Base-by-base conservation (phyloP, 2,797 vertebrate genomes). In the Antennarius maculatus region DNA sequence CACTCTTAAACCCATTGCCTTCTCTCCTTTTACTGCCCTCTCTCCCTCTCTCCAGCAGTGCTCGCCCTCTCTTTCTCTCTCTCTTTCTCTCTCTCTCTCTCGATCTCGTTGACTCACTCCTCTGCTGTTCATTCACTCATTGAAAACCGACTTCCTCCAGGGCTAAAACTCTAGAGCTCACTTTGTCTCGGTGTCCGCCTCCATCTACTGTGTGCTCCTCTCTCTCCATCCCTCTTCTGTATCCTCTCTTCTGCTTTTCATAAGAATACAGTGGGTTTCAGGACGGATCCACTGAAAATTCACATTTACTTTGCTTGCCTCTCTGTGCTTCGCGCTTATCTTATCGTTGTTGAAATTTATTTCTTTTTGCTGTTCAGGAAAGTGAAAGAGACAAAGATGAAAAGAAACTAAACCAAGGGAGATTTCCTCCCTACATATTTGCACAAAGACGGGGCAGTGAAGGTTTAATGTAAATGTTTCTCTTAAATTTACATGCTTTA, bases 101-200 rank as follows among this genome's bases (percentile, higher is more conserved):
- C 72, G 69, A 74, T 88, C 88, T 87, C 54, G 66, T 89, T 87
- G 79, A 76, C 77, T 77, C 71, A 61, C 76, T 87, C 71, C 68
- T 79, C 76, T 70, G 71, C 81, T 67, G 54, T 72, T 88, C 85
- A 61, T 76, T 83, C 71, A 55, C 61, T 81, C 74, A 84, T 82
- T 86, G 82, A 67, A 84, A 81, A 72, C 74, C 2, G 16, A 53
- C 72, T 82, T 83, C 84, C 86, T 89, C 60, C 73, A 57, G 85
- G 85, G 84, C 73, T 70, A 75, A 90, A 87, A 80, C 69, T 84
- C 83, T 45, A 78, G 74, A 68, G 85, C 82, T 86, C 85, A 85
- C 80, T 88, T 80, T 83, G 79, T 89, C 76, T 84, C 77, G 61
- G 74, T 78, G 80, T 85, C 77, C 55, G 60, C 79, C 72, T 85